A percentile compares a stretch with the other conserved stretches of the same genome.
Conservation (phyloP, 2,888 invertebrate genomes). For the Lasioglossum pauxillum region DNA sequence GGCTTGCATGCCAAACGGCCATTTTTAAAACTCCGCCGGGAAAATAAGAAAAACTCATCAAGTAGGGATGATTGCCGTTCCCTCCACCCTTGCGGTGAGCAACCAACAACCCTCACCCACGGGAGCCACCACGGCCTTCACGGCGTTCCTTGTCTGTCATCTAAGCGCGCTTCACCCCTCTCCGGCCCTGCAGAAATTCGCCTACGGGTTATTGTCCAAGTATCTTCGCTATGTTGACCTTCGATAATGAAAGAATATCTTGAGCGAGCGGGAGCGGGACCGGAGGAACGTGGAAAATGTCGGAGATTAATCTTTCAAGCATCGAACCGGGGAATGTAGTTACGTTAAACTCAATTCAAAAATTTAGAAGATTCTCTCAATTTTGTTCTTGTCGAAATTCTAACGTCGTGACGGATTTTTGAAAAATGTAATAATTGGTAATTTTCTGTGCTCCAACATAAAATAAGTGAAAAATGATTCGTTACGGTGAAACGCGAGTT, state of each 20-base stretch:
- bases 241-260: slow-evolving; percentile 68
- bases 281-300: slow-evolving; percentile 29
- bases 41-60: slow-evolving; percentile 81
- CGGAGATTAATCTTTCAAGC: slow-evolving; percentile 9
- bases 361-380: neutral
- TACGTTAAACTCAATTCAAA: neutral
- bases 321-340: neutral
- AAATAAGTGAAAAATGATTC: neutral
- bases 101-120: slow-evolving; percentile 62
- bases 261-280: slow-evolving; percentile 28
- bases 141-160: slow-evolving; percentile 63
- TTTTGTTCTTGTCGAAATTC: no score
- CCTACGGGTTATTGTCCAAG: slow-evolving; percentile 71
- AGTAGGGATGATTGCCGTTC: slow-evolving; percentile 79
- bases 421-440: no score
- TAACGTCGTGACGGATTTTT: no score
- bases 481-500: no score
- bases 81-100: slow-evolving; percentile 58
- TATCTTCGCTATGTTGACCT: slow-evolving; percentile 64
- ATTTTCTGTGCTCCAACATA: neutral
- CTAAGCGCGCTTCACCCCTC: slow-evolving; percentile 48
- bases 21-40: slow-evolving; percentile 79
- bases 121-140: slow-evolving; percentile 65
- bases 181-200: slow-evolving; percentile 64
- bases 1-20: slow-evolving; percentile 78